A percentile compares a stretch with the other conserved stretches of the same genome.
Evolutionary conservation across 2,797 vertebrate species (phyloP).

Genomic region (Argentina silus): DNA sequence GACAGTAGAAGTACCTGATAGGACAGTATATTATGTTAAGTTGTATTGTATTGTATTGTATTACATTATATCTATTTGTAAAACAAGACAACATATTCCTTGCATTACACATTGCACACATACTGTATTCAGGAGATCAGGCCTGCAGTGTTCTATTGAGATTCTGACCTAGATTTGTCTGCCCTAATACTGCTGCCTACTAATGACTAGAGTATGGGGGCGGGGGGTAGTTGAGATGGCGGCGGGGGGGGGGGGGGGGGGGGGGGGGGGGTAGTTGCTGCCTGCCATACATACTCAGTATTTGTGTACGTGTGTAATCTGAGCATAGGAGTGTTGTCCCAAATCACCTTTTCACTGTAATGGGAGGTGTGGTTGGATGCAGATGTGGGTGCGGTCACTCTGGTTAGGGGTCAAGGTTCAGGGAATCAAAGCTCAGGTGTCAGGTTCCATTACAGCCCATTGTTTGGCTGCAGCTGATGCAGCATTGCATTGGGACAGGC

Average conservation of each 20-base stretch:
- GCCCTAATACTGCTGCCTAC: conserved; percentile 41
- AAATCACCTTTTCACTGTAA: no score
- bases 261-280: conserved; percentile 14
- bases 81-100: no score
- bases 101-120: not conserved
- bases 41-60: no score
- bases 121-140: conserved; percentile 16
- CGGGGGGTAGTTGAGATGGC: conserved; percentile 6
- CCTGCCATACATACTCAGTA: conserved; percentile 13
- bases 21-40: no score
- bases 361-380: conserved; percentile 38
- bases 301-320: conserved; percentile 12
- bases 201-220: conserved; percentile 29
- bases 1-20: no score
- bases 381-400: conserved; percentile 30
- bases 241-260: conserved; percentile 2
- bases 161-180: conserved; percentile 44
- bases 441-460: conserved; percentile 53
- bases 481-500: conserved; percentile 31
- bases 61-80: no score
- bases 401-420: conserved; percentile 47
- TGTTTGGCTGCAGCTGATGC: conserved; percentile 45
- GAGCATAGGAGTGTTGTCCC: no score
- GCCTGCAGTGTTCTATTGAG: conserved; percentile 33
- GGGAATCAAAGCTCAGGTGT: conserved; percentile 57